phyloP scores from a whole-genome alignment of 2,797 vertebrate genomes.

The Trachops cirrhosus region DNA sequence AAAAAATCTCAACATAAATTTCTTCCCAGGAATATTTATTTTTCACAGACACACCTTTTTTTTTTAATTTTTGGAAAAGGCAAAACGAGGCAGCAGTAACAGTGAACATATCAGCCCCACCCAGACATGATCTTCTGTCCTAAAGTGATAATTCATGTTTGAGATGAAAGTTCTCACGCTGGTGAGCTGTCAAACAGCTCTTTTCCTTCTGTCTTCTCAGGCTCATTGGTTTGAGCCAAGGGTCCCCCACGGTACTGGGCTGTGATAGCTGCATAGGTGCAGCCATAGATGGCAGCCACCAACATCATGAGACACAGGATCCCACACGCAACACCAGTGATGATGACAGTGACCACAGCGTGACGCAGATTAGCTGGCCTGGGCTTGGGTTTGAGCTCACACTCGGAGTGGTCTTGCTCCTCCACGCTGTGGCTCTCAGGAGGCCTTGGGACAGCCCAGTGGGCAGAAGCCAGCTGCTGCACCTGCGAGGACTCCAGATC shows the following conservation, averaged over 20 bases:
- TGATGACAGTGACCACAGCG: conserved; percentile 94
- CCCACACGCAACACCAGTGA: conserved; percentile 96
- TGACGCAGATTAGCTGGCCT: conserved; percentile 91
- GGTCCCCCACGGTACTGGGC: conserved; percentile 90
- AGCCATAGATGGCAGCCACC: conserved; percentile 94
- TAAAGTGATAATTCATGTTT: background rate
- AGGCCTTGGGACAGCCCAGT: conserved; percentile 72
- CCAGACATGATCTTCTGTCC: background rate
- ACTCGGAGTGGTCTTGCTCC: conserved; percentile 78
- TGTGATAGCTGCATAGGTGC: conserved; percentile 94
- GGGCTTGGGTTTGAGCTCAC: conserved; percentile 89
- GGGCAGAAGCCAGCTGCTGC: conserved; percentile 82
- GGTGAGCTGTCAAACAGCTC: conserved; percentile 86
- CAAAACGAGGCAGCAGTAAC: background rate
- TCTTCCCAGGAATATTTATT: background rate
- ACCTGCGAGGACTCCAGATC: background rate
- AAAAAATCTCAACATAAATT: background rate
- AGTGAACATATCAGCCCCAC: background rate
- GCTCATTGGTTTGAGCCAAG: conserved; percentile 71
- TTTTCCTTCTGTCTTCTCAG: conserved; percentile 84
- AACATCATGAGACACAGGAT: conserved; percentile 97
- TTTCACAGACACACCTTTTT: background rate
- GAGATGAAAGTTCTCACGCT: conserved; percentile 77
- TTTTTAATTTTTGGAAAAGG: background rate
- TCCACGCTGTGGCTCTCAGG: conserved; percentile 63